Conservation (phyloP, 2,797 vertebrate genomes). For the Kryptolebias ocellatus region DNA sequence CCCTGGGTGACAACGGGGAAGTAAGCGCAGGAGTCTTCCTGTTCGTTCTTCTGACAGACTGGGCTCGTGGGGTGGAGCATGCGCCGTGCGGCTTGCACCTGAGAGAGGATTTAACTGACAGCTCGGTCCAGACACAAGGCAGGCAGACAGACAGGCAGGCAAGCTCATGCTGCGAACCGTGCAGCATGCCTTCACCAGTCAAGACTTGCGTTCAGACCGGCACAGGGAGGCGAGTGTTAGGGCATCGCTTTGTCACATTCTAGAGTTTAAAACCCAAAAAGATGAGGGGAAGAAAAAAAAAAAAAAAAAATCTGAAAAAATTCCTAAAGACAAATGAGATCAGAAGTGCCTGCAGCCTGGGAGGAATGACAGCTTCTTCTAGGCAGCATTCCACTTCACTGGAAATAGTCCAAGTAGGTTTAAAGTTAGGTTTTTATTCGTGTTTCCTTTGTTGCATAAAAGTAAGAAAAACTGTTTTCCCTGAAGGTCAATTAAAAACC, state of each 20-base stretch:
- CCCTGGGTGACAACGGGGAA: slow-evolving; percentile 51
- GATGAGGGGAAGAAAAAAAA: not conserved
- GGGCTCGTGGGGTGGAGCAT: slow-evolving; percentile 61
- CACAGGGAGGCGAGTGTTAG: not conserved
- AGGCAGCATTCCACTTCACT: not conserved
- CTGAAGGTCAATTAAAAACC: not conserved
- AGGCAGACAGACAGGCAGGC: too few species aligned
- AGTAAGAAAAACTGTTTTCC: not conserved
- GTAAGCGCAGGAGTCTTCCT: slow-evolving; percentile 70
- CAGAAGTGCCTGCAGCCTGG: not conserved
- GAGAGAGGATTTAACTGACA: slow-evolving; percentile 45
- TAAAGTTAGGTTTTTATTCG: not conserved
- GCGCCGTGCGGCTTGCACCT: slow-evolving; percentile 61
- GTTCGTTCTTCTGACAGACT: slow-evolving; percentile 66
- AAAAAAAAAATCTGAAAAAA: not conserved
- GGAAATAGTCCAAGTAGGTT: not conserved
- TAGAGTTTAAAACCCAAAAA: not conserved
- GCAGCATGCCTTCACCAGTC: not conserved
- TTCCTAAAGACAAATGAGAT: not conserved
- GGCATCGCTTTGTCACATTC: not conserved
- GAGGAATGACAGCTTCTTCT: not conserved
- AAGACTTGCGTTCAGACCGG: not conserved
- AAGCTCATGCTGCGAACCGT: not conserved
- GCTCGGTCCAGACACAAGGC: not conserved
- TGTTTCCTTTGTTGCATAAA: not conserved